phyloP scores from a whole-genome alignment of 1,140 invertebrate species.

The Rhizoglyphus robini region DNA sequence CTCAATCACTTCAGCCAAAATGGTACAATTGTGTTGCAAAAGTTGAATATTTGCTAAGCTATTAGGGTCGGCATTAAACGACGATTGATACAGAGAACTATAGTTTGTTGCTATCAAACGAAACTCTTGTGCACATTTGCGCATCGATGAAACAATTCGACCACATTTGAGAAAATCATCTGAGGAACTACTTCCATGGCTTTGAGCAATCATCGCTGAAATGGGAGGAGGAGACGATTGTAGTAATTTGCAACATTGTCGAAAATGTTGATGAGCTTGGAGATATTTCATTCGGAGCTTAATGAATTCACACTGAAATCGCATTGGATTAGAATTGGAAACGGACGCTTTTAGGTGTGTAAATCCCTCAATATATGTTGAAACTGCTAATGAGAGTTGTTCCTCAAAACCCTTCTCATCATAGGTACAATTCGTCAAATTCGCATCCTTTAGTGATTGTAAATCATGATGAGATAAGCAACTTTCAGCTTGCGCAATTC shows the following conservation, averaged over 20 bases:
- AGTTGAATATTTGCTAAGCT: conserved; percentile 63
- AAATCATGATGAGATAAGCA: conserved; percentile 26
- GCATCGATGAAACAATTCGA: conserved; percentile 45
- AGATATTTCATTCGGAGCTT: conserved; percentile 59
- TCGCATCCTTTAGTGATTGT: too few species aligned
- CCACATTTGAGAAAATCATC: conserved; percentile 70
- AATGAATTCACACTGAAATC: conserved; percentile 64
- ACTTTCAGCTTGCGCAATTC: conserved; percentile 37
- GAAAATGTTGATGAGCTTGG: conserved; percentile 54
- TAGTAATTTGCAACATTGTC: conserved; percentile 61
- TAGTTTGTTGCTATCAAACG: conserved; percentile 58
- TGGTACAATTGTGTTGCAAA: conserved; percentile 59
- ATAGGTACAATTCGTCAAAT: too few species aligned
- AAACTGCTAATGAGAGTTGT: conserved; percentile 28
- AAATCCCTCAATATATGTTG: conserved; percentile 42
- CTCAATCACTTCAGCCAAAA: conserved; percentile 60
- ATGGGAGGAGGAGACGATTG: conserved; percentile 72
- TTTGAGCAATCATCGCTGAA: background rate
- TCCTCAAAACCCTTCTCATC: conserved; percentile 24
- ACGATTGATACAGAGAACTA: conserved; percentile 68
- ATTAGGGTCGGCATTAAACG: conserved; percentile 78
- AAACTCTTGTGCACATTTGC: conserved; percentile 60
- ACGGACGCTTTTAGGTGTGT: conserved; percentile 50
- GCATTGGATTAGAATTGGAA: conserved; percentile 31
- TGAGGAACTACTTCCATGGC: conserved; percentile 44